Conservation (phyloP, 92 coral and sea anemone species). For the Phymanthus crucifer region DNA sequence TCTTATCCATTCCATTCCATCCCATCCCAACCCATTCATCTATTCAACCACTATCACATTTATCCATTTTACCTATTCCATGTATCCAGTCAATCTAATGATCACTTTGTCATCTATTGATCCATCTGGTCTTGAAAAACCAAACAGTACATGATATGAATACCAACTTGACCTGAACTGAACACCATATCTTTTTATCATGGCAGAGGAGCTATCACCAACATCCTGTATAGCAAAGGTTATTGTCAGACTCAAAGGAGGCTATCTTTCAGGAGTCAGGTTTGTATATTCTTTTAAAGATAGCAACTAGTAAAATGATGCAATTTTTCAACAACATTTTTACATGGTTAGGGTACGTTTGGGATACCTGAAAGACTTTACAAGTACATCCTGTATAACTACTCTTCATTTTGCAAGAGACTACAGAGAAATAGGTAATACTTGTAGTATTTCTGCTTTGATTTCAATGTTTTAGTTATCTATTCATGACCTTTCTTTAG, state of each 20-base stretch:
- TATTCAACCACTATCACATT: neutral
- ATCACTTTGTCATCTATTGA: neutral
- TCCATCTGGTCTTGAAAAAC: neutral
- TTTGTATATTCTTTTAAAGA: no score
- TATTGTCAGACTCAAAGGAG: slow-evolving; percentile 75
- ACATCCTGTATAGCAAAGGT: slow-evolving; percentile 90
- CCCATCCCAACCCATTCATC: neutral
- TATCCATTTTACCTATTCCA: neutral
- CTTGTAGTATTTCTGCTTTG: neutral
- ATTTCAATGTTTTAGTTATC: neutral
- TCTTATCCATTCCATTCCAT: neutral
- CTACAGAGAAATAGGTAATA: slow-evolving; percentile 59
- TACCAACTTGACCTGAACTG: no score
- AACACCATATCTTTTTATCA: neutral
- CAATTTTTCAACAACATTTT: slow-evolving; percentile 20
- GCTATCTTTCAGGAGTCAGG: slow-evolving; percentile 95
- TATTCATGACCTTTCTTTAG: slow-evolving; percentile 9
- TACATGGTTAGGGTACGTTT: slow-evolving; percentile 70
- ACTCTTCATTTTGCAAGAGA: slow-evolving; percentile 83
- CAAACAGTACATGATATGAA: no score
- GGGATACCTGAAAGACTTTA: slow-evolving; percentile 83
- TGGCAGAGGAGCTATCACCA: slow-evolving; percentile 70
- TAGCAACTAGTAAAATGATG: neutral
- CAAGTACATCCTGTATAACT: slow-evolving; percentile 89
- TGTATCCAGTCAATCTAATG: neutral